A percentile compares a stretch with the other conserved stretches of the same genome.
Conservation (phyloP, 2,888 invertebrate species). For the Marronus borbonicus region DNA sequence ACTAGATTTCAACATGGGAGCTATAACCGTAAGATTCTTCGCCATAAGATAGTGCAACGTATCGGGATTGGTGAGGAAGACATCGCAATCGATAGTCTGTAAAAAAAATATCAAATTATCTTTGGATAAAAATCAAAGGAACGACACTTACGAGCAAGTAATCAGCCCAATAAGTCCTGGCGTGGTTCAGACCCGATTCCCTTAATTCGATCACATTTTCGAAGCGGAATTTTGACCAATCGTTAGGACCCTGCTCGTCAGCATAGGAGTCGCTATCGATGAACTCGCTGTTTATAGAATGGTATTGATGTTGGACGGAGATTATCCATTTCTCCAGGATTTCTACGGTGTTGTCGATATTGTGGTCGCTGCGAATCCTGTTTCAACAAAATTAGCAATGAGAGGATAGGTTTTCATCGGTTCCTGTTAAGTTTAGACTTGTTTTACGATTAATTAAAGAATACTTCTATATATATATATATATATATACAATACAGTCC, state of each 20-base stretch:
- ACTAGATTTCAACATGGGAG: slow-evolving; percentile 90
- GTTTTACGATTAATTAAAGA: too few relatives aligned
- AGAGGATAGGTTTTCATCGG: too few relatives aligned
- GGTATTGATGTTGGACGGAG: slow-evolving; percentile 77
- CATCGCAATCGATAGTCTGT: slow-evolving; percentile 90
- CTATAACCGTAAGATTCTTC: slow-evolving; percentile 78
- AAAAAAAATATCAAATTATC: slow-evolving; percentile 53
- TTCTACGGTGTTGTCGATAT: slow-evolving; percentile 83
- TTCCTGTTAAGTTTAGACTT: too few relatives aligned
- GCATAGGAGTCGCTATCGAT: slow-evolving; percentile 71
- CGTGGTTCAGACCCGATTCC: slow-evolving; percentile 82
- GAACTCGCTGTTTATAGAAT: slow-evolving; percentile 76
- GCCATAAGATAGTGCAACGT: slow-evolving; percentile 77
- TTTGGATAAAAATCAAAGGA: background rate
- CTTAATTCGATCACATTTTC: slow-evolving; percentile 84
- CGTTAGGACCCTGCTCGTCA: slow-evolving; percentile 77
- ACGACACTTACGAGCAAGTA: slow-evolving; percentile 84
- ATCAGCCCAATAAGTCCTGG: slow-evolving; percentile 88
- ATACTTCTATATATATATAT: too few relatives aligned
- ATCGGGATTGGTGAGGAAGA: slow-evolving; percentile 80
- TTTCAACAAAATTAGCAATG: slow-evolving; percentile 57
- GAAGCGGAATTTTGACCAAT: slow-evolving; percentile 86
- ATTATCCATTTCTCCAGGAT: slow-evolving; percentile 83
- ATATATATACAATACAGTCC: too few relatives aligned
- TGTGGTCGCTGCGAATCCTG: slow-evolving; percentile 92